These are phyloP conservation scores for Netelia inedita DNA, from an alignment of 2,888 invertebrate species.

Conservation along the genomic window DNA sequence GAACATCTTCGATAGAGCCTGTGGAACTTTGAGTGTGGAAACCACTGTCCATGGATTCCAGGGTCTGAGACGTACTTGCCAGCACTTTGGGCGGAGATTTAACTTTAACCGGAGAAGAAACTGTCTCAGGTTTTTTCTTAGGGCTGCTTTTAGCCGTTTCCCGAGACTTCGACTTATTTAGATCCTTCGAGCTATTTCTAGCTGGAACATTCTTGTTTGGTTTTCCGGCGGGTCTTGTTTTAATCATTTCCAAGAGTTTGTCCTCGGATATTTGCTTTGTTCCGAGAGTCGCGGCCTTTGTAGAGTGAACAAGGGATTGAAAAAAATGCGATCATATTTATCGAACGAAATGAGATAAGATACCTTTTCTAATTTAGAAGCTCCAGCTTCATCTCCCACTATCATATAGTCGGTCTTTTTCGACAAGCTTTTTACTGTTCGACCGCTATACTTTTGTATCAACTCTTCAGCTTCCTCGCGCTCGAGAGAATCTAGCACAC, in stretches of 20 bases:
- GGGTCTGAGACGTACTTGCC: background rate
- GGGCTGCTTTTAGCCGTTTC: slow-evolving; percentile 39
- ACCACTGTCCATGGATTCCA: slow-evolving; percentile 1
- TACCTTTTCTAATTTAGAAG: slow-evolving; percentile 91
- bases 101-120: slow-evolving; percentile 40
- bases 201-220: slow-evolving; percentile 65
- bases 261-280: slow-evolving; percentile 93
- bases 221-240: slow-evolving; percentile 86
- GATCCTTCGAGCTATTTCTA: slow-evolving; percentile 33
- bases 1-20: background rate
- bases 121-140: slow-evolving; percentile 36
- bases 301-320: slow-evolving; percentile 16
- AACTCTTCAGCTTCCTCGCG: slow-evolving; percentile 91
- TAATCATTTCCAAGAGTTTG: slow-evolving; percentile 92
- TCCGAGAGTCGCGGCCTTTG: slow-evolving; percentile 88
- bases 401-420: slow-evolving; percentile 93
- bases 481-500: slow-evolving; percentile 95
- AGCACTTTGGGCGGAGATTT: slow-evolving; percentile 36
- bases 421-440: slow-evolving; percentile 90
- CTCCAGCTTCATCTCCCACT: slow-evolving; percentile 94
- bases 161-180: slow-evolving; percentile 52
- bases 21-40: slow-evolving; percentile 3
- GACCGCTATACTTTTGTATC: slow-evolving; percentile 93
- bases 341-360: slow-evolving; percentile 72
- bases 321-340: background rate